Evolutionary conservation across 2,797 vertebrate genomes (phyloP), one percentile per base, ranked within the genome.

Genomic region (Acrossocheilus wenchowensis): DNA sequence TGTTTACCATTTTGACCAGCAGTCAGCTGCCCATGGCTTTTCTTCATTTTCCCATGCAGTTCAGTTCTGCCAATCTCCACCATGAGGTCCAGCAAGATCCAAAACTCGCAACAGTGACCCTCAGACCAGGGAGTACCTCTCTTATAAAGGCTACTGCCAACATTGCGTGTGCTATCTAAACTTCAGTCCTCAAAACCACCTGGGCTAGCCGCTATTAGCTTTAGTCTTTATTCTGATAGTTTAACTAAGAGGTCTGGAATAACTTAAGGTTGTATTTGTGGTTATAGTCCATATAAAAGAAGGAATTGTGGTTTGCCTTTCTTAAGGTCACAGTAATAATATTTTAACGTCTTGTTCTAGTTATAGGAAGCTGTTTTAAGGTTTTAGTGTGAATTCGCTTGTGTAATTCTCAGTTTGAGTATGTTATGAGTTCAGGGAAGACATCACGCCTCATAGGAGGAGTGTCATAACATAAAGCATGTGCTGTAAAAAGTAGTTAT

Each of bases 41-140:
- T 41, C 79, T 88, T 78, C 78, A 90, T 81, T 30, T 87, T 62
- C 87, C 88, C 1, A 68, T 89, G 68, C 72, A 64, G 84, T 74
- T 71, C 48, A 80, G n/a, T 87, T 77, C 7, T 0, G 7, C 82
- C 39, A 74, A 1, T 50, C 69, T 77, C 69, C 21, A 19, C 17
- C n/a, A 2, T 41, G 74, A 85, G 43, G 57, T 39, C 74, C 34
- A 21, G 36, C 83, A 23, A 82, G 84, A 52, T 19, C n/a, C 66
- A 21, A 82, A 36, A 39, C 41, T n/a, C n/a, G 72, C 34, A n/a
- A 36, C 54, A 87, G 39, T 74, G 69, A 81, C 26, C 75, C 36
- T 23, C 71, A 88, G 19, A 86, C 34, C 26, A 77, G 80, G 82
- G 81, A 87, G 86, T 90, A 90, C 43, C 30, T 64, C 26, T 83